These are phyloP conservation scores for Eulemur macaco DNA, from an alignment of 2,113 vertebrate species.

Conservation along the genomic window DNA sequence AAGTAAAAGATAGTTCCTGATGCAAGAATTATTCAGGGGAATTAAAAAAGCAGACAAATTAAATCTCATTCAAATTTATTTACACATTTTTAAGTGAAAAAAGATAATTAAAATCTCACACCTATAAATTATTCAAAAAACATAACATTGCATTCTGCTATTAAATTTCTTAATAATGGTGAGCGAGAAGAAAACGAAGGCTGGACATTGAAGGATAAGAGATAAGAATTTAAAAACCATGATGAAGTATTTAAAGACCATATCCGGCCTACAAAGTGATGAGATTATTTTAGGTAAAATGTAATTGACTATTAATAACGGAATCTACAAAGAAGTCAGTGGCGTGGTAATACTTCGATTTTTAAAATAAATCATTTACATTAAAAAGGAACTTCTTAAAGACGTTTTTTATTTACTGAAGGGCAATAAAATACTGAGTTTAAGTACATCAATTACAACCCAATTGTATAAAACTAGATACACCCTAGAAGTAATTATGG, in stretches of 20 bases:
- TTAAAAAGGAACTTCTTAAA: neutral
- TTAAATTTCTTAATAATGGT: neutral
- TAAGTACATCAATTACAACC: neutral
- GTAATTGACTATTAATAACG: neutral
- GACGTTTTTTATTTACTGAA: neutral
- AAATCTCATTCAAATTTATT: neutral
- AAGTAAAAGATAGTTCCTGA: neutral
- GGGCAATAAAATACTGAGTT: neutral
- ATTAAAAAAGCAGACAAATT: neutral
- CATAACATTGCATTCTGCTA: neutral
- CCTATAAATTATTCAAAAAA: neutral
- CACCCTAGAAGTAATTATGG: neutral
- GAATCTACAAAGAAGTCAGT: neutral
- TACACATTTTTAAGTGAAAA: neutral
- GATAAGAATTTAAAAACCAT: neutral
- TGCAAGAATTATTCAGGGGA: neutral
- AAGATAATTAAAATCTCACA: neutral
- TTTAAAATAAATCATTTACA: neutral
- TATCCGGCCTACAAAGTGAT: neutral
- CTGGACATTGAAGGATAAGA: neutral
- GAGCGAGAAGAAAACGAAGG: neutral
- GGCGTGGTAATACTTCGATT: neutral
- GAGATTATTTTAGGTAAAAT: neutral
- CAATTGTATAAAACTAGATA: neutral
- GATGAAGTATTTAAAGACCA: neutral